phyloP scores from a whole-genome alignment of 2,888 invertebrate species.

The Coleophora flavipennella region DNA sequence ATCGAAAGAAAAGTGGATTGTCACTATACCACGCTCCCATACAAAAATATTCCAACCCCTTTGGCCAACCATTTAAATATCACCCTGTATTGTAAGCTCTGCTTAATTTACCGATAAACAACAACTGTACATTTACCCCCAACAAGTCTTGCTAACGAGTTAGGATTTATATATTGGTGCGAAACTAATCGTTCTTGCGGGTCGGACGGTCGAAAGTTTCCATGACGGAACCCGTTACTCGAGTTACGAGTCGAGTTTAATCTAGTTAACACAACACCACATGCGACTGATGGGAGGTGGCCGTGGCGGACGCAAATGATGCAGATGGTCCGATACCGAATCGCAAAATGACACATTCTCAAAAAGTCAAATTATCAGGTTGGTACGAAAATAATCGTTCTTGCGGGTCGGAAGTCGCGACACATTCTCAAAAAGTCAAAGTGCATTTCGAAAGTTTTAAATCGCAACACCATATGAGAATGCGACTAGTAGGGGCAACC shows the following conservation, averaged over 20 bases:
- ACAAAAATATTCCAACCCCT: too few species aligned
- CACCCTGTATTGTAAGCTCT: too few species aligned
- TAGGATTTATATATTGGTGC: background rate
- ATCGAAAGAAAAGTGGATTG: too few species aligned
- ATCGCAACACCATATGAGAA: conserved; percentile 2
- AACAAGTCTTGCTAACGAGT: too few species aligned
- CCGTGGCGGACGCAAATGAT: too few species aligned
- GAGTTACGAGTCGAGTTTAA: conserved; percentile 2
- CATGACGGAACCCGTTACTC: background rate
- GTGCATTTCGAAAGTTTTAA: background rate
- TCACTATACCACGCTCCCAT: too few species aligned
- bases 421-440: background rate
- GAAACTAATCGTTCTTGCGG: background rate
- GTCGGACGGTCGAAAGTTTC: conserved; percentile 1
- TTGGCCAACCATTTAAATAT: too few species aligned
- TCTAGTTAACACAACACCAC: conserved; percentile 6
- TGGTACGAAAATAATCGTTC: background rate
- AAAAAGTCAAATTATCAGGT: too few species aligned
- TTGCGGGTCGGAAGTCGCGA: background rate
- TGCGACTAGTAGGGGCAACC: conserved; percentile 1
- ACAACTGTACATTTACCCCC: too few species aligned
- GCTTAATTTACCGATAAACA: too few species aligned
- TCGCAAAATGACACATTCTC: too few species aligned
- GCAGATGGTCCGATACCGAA: too few species aligned
- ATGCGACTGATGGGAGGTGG: conserved; percentile 3